Evolutionary conservation across 2,888 invertebrate genomes (phyloP), one percentile per base, ranked within the genome.

Genomic region (Oxyscelio sp.): DNA sequence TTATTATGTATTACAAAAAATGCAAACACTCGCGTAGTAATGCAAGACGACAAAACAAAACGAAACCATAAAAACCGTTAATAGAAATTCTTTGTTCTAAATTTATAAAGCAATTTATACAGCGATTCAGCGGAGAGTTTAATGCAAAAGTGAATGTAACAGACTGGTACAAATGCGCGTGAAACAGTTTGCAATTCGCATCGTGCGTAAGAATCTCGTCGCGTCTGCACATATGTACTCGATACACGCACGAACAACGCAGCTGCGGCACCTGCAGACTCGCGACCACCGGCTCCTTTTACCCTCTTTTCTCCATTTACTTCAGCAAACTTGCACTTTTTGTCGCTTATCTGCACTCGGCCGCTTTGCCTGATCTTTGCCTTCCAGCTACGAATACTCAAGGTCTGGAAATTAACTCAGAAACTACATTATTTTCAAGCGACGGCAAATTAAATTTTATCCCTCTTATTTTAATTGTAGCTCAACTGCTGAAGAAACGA

Each of bases 251-350:
- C 52, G 40, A 22, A 40, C 68, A 78, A 38, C 56, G 77, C 86
- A 89, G 84, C 88, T 88, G 89, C 85, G 59, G 75, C 88, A 89
- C 90, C 86, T 89, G 90, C 88, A 70, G 54, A 61, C 63, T 43
- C 78, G 66, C 83, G 73, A 79, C 73, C 65, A 83, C 73, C 79
- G 66, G 40, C 75, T 74, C 74, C 65, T 77, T 45, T 82, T 59
- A 71, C 66, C 75, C 80, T 22, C 61, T 73, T 81, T 80, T 63
- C 58, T 79, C 58, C 80, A 43, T 71, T 80, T 80, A 59, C 66
- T 66, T 66, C 65, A 34, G 66, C 80, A 63, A 84, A 77, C 84
- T 78, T 73, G 83, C 77, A 79, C 79, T 84, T 84, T 81, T 86
- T 83, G 85, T 52, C 15, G 78, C 73, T 68, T 83, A 78, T 73